These are phyloP conservation scores for Gymnosoma rotundatum DNA, from an alignment of 2,888 invertebrate species.

Conservation along the genomic window DNA sequence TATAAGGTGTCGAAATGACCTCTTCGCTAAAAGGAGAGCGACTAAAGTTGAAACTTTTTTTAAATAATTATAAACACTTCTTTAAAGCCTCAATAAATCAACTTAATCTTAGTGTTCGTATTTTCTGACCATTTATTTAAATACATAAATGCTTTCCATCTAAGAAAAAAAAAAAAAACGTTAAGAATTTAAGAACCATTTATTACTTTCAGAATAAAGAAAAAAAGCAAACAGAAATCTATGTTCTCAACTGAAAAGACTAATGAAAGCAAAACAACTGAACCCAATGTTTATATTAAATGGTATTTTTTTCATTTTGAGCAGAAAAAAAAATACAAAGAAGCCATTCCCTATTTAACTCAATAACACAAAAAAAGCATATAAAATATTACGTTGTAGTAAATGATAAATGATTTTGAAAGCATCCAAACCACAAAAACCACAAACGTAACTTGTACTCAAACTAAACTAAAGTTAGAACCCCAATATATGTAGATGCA, in stretches of 20 bases:
- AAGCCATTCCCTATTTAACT: conserved; percentile 9
- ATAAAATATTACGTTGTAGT: conserved; percentile 10
- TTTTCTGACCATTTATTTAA: too few species aligned
- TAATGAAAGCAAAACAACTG: conserved; percentile 21
- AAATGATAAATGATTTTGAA: conserved; percentile 66
- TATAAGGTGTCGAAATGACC: too few species aligned
- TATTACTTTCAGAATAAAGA: conserved; percentile 21
- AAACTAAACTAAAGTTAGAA: conserved; percentile 23
- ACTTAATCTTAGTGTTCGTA: too few species aligned
- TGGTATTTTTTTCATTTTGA: neutral
- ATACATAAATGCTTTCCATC: neutral
- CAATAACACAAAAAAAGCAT: neutral
- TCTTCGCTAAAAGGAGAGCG: too few species aligned
- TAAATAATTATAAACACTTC: too few species aligned
- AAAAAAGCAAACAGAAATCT: neutral
- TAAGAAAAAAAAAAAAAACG: neutral
- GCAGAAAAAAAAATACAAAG: neutral
- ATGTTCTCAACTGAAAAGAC: neutral
- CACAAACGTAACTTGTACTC: conserved; percentile 58
- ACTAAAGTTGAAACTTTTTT: too few species aligned
- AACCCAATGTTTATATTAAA: conserved; percentile 10
- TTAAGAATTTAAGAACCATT: conserved; percentile 31
- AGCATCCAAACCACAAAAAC: conserved; percentile 56
- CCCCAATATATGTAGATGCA: conserved; percentile 44
- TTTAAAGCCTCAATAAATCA: too few species aligned